Conservation (phyloP, 1,140 invertebrate species). For the Orius laevigatus region DNA sequence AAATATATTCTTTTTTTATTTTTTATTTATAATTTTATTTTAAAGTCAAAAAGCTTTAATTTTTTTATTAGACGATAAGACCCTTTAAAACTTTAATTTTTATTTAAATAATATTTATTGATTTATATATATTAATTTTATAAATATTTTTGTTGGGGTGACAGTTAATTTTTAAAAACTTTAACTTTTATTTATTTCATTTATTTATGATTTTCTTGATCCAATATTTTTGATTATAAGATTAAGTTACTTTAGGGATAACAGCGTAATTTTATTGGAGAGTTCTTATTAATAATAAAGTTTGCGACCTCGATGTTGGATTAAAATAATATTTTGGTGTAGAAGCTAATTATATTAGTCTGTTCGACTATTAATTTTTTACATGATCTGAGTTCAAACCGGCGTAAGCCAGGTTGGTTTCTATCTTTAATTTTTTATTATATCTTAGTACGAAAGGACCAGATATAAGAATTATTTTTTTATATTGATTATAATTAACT, state of each 20-base stretch:
- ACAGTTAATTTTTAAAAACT: constrained; percentile 30
- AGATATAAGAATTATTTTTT: no score
- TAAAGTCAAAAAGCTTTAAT: constrained; percentile 47
- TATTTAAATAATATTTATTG: not conserved
- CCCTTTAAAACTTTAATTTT: constrained; percentile 23
- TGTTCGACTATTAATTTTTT: constrained; percentile 61
- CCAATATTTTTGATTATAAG: constrained; percentile 20
- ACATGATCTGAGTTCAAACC: constrained; percentile 64
- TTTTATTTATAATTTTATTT: constrained; percentile 35
- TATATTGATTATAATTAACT: constrained; percentile 17
- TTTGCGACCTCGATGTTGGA: constrained; percentile 58
- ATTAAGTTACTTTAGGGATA: constrained; percentile 48
- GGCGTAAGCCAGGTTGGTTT: constrained; percentile 58
- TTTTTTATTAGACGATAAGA: constrained; percentile 35
- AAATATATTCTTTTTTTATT: no score
- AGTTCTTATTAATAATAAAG: constrained; percentile 50
- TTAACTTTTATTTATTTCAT: no score
- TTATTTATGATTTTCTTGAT: no score
- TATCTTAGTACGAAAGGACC: constrained; percentile 51
- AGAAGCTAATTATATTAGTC: constrained; percentile 43
- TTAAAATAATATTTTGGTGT: constrained; percentile 44
- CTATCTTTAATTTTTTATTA: constrained; percentile 37
- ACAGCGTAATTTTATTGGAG: constrained; percentile 47
- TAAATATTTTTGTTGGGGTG: constrained; percentile 31
- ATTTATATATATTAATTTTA: constrained; percentile 21